Conservation (phyloP, 2,888 invertebrate genomes). For the Alsophila aescularia region DNA sequence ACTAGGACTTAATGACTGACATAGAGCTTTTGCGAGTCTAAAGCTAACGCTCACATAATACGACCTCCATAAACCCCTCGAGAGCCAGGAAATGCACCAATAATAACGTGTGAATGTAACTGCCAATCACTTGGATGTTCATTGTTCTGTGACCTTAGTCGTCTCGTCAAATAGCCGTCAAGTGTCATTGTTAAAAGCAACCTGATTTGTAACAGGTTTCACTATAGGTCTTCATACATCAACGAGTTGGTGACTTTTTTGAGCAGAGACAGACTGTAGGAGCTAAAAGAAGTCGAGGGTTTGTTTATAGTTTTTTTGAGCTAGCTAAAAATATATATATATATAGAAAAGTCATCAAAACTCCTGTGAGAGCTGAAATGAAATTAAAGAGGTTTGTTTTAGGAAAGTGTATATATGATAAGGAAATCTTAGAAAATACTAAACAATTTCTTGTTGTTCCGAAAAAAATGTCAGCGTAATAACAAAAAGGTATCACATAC, state of each 20-base stretch:
- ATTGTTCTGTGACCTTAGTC: slow-evolving; percentile 56
- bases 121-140: slow-evolving; percentile 56
- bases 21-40: background rate
- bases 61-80: slow-evolving; percentile 7
- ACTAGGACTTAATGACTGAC: background rate
- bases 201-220: slow-evolving; percentile 28
- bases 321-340: too few species aligned
- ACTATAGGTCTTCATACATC: slow-evolving; percentile 3
- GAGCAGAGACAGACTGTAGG: too few species aligned
- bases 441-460: too few species aligned
- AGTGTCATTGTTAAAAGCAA: slow-evolving; percentile 34
- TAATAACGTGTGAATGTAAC: slow-evolving; percentile 37
- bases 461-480: too few species aligned
- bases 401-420: too few species aligned
- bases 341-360: background rate
- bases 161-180: slow-evolving; percentile 34
- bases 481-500: too few species aligned
- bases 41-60: slow-evolving; percentile 6
- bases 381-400: too few species aligned
- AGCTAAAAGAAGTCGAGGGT: too few species aligned
- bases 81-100: slow-evolving; percentile 36
- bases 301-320: too few species aligned
- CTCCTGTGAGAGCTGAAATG: too few species aligned
- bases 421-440: too few species aligned
- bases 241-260: too few species aligned